Evolutionary conservation across 2,888 invertebrate genomes (phyloP), one percentile per base, ranked within the genome.

Genomic region (Netelia melanura): DNA sequence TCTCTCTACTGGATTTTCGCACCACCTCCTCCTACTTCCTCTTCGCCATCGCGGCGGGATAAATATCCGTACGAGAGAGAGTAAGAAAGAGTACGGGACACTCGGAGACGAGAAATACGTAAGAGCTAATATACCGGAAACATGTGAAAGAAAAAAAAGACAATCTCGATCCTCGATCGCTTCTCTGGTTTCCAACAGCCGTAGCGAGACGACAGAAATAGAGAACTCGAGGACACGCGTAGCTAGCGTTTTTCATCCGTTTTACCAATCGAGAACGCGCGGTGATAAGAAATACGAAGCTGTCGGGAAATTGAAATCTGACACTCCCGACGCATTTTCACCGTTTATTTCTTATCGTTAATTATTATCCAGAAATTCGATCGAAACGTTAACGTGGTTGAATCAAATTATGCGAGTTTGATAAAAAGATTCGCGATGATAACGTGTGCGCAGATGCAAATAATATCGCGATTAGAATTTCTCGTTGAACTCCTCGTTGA

Each of bases 61-160:
- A 38, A 38, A 38, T 38, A 38, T 38, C 38, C 38, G 25, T 43
- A 70, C 10, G 25, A 43, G 61, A 65, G 54, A 17, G 65, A 76
- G 71, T 75, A 11, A 71, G 65, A 79, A 38, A 61, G 43, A 68
- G 54, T 30, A 54, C 43, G 58, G 54, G 52, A 64, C 52, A 48
- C 44, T 38, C 25, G 44, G 48, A 67, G 67, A 81, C 38, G 58
- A 77, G 75, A 58, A 67, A 81, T 38, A 78, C 64, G 70, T 67
- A 65, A 70, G 61, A 85, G 79, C 82, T 82, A 82, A 85, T 85
- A 82, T 82, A 82, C 82, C 79, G 85, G 85, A 82, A 76, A 38
- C 54, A 58, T 65, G 68, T 54, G 10, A 74, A 21, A 21, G 74
- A 52, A 52, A 48, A 65, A 62, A 67, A 82, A 79, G 43, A 74